Base-by-base conservation (phyloP, 2,113 vertebrate genomes). In the Ochotona curzoniae region DNA sequence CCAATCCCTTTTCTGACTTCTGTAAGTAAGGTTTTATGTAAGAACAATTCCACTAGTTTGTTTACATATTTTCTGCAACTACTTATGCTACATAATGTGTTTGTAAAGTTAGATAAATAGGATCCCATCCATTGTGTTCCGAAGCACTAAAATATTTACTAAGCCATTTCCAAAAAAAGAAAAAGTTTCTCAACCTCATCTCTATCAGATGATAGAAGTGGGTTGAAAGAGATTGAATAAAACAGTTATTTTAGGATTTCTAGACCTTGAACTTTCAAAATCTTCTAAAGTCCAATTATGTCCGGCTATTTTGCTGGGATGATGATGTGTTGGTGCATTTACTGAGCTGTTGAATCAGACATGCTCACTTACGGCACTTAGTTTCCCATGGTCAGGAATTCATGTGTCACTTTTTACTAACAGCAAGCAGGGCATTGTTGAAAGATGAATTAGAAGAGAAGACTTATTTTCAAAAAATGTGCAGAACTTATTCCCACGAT, bases 11-110 rank as follows among this genome's bases (percentile, higher is more conserved):
- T 13, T 11, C 26, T 74, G 35, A 6, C 12, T 85, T 93, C 91
- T 89, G 28, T 86, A 70, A 87, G 61, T 61, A 74, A 67, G 47
- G 28, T 79, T 78, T 83, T 78, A 67, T 82, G 54, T 74, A 15
- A 89, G 47, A 5, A 30, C 26, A 83, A 10, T 61, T 21, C 30
- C 1, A 87, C 80, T 64, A 13, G 32, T 47, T 85, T 84, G 3
- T 69, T 86, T 79, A 30, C 14, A 80, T 64, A 84, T 57, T 32
- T 18, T 26, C 12, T 74, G 13, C 74, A 32, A 54, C 18, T 91
- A 3, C 12, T 75, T 75, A 32, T 1, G 60, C 2, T 87, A 20
- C 66, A 9, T n/a, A 74, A 57, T 60, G 11, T 44, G 38, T 44
- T 44, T 44, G 17, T 20, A 89, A 51, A 70, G 32, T 17, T 79